Evolutionary conservation across 2,888 invertebrate species (phyloP), one percentile per base, ranked within the genome.

Genomic region (Nomada flava): DNA sequence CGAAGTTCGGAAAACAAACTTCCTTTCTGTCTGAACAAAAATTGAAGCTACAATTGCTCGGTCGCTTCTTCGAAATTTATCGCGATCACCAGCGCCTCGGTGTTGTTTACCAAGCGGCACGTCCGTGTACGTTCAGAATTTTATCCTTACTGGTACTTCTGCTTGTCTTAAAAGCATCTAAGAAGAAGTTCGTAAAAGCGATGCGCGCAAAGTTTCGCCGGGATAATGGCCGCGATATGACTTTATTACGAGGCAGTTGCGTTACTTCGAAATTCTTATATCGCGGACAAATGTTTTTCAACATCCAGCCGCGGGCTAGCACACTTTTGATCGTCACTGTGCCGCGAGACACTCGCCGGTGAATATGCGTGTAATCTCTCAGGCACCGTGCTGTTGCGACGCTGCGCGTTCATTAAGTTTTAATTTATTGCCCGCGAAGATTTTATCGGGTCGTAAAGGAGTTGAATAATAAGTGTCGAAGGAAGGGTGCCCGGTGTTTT

Each of bases 131-230:
- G 47, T 60, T 76, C 72, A 26, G 63, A 76, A 69, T 81, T 82
- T 82, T 82, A 82, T 81, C 81, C 76, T 81, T 82, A 81, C 60
- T 76, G 68, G 82, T 64, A 72, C 82, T 81, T 76, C 64, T 26
- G 57, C 76, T 69, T 81, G 81, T 76, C 68, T 72, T 76, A 65
- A 82, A 72, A 81, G 76, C 82, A 69, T 81, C 50, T 42, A 26
- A 26, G 68, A 50, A 7, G 68, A 76, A 81, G 81, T 82, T 76
- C 81, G 76, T 76, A 76, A 82, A 81, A 72, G 81, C 76, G 29
- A 20, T 52, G 76, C 68, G 26, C 76, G 71, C 76, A 76, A 81
- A 81, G 63, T 81, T 69, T 26, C 57, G 44, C 20, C 55, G 64
- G 55, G 82, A 72, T 82, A 82, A 82, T 76, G 82, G 82, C 29